Evolutionary conservation across 1,140 invertebrate genomes (phyloP).

Genomic region (Trachymyrmex cornetzi): DNA sequence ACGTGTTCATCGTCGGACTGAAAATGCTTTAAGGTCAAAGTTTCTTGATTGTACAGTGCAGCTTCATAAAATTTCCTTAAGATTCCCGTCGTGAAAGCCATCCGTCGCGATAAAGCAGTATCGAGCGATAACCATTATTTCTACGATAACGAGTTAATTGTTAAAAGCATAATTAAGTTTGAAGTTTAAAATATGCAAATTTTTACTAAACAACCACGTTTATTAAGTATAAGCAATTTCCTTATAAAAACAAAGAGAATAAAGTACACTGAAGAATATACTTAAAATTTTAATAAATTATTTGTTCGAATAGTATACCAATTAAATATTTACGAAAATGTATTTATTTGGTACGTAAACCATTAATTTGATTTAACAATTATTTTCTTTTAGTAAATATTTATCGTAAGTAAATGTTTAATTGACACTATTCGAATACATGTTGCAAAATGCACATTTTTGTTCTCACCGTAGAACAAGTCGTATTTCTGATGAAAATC

Average conservation of each 20-base stretch:
- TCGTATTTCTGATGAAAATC: conserved; percentile 18
- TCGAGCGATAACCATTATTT: conserved; percentile 22
- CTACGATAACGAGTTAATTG: background rate
- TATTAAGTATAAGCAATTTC: background rate
- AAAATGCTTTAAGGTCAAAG: conserved; percentile 30
- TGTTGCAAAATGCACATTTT: no score
- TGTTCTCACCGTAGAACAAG: no score
- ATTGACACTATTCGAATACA: no score
- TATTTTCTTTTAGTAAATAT: no score
- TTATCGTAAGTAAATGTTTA: no score
- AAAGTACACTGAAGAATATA: no score
- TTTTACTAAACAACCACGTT: background rate
- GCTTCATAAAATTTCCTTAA: conserved; percentile 35
- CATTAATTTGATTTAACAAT: no score
- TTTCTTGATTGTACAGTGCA: conserved; percentile 25
- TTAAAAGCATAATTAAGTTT: conserved; percentile 17
- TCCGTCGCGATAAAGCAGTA: conserved; percentile 4
- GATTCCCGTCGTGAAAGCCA: background rate
- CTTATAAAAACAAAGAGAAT: background rate
- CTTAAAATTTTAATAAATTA: no score
- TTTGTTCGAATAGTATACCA: no score
- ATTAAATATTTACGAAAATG: no score
- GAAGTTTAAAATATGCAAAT: conserved; percentile 4
- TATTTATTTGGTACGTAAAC: no score
- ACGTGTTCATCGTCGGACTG: background rate